Conservation (phyloP, 2,113 vertebrate genomes). For the Cervus canadensis region DNA sequence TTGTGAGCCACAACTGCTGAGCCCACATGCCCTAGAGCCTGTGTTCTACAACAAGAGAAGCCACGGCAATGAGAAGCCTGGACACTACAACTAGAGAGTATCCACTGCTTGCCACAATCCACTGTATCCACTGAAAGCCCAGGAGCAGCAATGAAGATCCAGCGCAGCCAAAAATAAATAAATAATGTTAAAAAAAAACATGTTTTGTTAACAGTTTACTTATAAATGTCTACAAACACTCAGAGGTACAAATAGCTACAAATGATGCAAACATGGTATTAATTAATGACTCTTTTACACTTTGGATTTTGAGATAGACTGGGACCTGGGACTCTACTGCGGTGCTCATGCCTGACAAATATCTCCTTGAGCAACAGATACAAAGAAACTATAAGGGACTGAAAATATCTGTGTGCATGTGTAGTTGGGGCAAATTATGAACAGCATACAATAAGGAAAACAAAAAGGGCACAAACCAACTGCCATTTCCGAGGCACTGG, state of each 20-base stretch:
- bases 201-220: not conserved
- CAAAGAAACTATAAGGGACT: not conserved
- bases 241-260: not conserved
- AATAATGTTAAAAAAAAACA: not conserved
- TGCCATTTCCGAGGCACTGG: not conserved
- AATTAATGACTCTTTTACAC: not conserved
- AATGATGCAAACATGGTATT: not conserved
- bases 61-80: rapidly evolving
- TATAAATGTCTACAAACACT: not conserved
- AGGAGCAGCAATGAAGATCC: not conserved
- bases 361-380: not conserved
- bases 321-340: not conserved
- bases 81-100: not conserved
- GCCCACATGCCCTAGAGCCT: not conserved
- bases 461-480: not conserved
- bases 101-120: not conserved
- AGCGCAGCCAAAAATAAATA: not conserved
- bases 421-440: not conserved
- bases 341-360: not conserved
- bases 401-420: not conserved
- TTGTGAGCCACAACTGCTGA: not conserved
- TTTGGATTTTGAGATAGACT: not conserved
- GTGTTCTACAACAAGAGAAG: not conserved
- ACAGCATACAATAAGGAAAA: not conserved
- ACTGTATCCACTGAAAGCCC: not conserved